A percentile compares a stretch with the other conserved stretches of the same genome.
Evolutionary conservation across 1,140 invertebrate genomes (phyloP).

Genomic region (Orchestia grillus): DNA sequence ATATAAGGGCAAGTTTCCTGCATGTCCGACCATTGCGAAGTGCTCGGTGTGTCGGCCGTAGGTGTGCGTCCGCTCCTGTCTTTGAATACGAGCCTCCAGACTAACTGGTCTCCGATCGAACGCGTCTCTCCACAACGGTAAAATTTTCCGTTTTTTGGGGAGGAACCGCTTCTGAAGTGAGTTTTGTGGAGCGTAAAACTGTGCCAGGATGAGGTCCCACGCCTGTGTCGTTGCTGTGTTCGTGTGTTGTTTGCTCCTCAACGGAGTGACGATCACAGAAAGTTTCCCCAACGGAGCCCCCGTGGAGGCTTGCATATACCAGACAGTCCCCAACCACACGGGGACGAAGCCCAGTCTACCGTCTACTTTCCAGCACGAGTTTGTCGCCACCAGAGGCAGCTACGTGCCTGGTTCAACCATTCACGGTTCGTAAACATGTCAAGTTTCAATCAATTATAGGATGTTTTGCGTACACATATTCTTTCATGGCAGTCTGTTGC

Average conservation of each 20-base stretch:
- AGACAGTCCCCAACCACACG: conserved; percentile 56
- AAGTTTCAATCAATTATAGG: not conserved
- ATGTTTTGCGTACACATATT: no score
- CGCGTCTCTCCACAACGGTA: not conserved
- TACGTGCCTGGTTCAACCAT: not conserved
- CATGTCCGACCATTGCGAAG: not conserved
- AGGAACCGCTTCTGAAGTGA: not conserved
- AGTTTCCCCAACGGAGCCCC: conserved; percentile 56
- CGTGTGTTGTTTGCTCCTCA: conserved; percentile 22
- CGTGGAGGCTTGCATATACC: conserved; percentile 56
- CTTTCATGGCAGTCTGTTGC: no score
- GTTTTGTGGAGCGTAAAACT: not conserved
- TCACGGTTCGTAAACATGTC: not conserved
- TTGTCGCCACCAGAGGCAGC: conserved; percentile 29
- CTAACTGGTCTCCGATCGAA: not conserved
- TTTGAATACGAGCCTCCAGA: not conserved
- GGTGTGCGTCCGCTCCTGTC: not conserved
- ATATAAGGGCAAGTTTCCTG: conserved; percentile 41
- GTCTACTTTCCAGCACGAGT: conserved; percentile 28
- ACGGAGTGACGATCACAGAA: conserved; percentile 15
- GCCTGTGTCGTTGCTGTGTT: not conserved
- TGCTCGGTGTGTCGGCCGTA: not conserved
- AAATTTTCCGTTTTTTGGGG: not conserved
- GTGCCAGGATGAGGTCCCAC: not conserved
- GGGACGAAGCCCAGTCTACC: conserved; percentile 49